phyloP scores from a whole-genome alignment of 2,888 invertebrate genomes.

The Eupelmus urozonus region DNA sequence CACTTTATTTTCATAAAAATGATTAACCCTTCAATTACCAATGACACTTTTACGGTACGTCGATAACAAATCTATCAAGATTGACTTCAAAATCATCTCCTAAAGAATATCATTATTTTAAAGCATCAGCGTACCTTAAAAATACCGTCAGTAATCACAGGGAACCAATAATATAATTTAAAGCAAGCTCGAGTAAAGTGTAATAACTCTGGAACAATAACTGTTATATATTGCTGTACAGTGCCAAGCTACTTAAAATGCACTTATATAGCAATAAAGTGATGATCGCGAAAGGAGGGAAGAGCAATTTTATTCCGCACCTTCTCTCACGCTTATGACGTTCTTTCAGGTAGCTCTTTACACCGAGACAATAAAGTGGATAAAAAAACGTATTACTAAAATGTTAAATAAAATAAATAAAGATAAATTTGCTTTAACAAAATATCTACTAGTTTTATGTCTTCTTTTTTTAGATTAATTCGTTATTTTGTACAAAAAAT shows the following conservation, averaged over 20 bases:
- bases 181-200: not conserved
- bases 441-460: too few species aligned
- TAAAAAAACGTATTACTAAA: too few species aligned
- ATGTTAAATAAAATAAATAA: too few species aligned
- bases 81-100: not conserved
- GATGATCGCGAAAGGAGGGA: conserved; percentile 15
- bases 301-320: too few species aligned
- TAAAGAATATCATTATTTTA: not conserved
- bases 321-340: not conserved
- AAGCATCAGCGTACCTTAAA: conserved; percentile 5
- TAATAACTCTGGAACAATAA: too few species aligned
- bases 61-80: not conserved
- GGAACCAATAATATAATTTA: not conserved
- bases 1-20: not conserved
- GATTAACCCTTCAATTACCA: conserved; percentile 21
- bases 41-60: conserved; percentile 1
- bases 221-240: not conserved
- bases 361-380: too few species aligned
- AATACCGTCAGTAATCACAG: conserved; percentile 19
- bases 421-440: too few species aligned
- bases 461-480: too few species aligned
- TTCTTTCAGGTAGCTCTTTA: too few species aligned
- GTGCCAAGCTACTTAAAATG: not conserved
- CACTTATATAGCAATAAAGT: not conserved
- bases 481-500: too few species aligned